These are phyloP conservation scores for Gnathonemus longibarbis DNA, from an alignment of 2,113 vertebrate species.

Conservation along the genomic window DNA sequence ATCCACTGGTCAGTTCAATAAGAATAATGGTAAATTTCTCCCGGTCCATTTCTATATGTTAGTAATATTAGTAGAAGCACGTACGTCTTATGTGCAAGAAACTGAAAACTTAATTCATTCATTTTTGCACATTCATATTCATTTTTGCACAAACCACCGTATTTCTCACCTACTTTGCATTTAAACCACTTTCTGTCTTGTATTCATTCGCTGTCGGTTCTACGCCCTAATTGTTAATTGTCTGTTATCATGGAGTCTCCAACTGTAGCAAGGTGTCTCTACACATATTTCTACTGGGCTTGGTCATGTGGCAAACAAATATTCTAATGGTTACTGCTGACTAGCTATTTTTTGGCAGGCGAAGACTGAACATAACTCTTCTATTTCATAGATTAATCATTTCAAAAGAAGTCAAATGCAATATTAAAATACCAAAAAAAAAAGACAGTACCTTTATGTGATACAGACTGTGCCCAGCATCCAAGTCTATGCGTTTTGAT, in stretches of 20 bases:
- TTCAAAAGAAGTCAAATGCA: background rate
- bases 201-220: background rate
- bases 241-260: background rate
- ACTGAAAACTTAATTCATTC: background rate
- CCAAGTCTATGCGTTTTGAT: conserved; percentile 81
- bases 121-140: background rate
- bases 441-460: conserved; percentile 75
- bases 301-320: background rate
- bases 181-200: background rate
- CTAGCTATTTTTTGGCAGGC: background rate
- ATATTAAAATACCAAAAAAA: background rate
- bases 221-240: background rate
- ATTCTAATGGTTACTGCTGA: background rate
- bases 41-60: background rate
- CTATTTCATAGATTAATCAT: background rate
- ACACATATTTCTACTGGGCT: background rate
- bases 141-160: background rate
- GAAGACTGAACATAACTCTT: background rate
- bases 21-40: background rate
- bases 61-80: background rate
- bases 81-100: background rate
- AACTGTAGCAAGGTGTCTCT: background rate
- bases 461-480: conserved; percentile 83
- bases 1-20: background rate
- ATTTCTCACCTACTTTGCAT: background rate